Base-by-base conservation (phyloP, 2,888 invertebrate species). In the Chloroclystis v-ata region DNA sequence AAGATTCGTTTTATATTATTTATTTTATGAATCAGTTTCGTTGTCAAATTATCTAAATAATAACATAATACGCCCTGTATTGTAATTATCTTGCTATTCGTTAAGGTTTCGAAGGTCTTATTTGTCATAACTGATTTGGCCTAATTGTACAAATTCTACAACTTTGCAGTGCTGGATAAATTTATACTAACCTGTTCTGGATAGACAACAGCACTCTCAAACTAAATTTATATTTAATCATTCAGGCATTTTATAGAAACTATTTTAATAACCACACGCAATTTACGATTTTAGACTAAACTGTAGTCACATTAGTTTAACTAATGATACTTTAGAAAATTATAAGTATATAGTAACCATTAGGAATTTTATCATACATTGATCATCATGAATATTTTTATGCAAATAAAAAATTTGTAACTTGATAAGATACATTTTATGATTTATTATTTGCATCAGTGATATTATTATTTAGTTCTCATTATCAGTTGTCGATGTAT, bases 401-500 rank as follows among this genome's bases (percentile, higher is more conserved):
- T 77, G 75, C 69, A 75, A 74, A 72, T 72, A 63, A 56, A 61
- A 69, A 70, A 60, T 65, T 66, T 64, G 63, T 63, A 64, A 72
- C 72, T 67, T 73, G 65, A 75, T 59, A 74, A 69, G 72, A 67
- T 72, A 73, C 69, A 63, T 63, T 67, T 74, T 75, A 74, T 75
- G 67, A 64, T 76, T 72, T 74, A 67, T 68, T 78, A 69, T 73
- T 72, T 74, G 71, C 71, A 70, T 73, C 80, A 82, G 79, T 82
- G 78, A 81, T 82, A 78, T 76, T 79, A 79, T 13, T 72, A 72
- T 78, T 76, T 75, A 76, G 74, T 71, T 67, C 72, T 67, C 61
- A 47, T 78, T 78, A 76, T 72, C 71, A 67, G 69, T 68, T 74
- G 59, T 71, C 66, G 39, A 68, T 70, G 20, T 20, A 20, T 20